Evolutionary conservation across 2,113 vertebrate species (phyloP).

Genomic region (Trinectes maculatus): DNA sequence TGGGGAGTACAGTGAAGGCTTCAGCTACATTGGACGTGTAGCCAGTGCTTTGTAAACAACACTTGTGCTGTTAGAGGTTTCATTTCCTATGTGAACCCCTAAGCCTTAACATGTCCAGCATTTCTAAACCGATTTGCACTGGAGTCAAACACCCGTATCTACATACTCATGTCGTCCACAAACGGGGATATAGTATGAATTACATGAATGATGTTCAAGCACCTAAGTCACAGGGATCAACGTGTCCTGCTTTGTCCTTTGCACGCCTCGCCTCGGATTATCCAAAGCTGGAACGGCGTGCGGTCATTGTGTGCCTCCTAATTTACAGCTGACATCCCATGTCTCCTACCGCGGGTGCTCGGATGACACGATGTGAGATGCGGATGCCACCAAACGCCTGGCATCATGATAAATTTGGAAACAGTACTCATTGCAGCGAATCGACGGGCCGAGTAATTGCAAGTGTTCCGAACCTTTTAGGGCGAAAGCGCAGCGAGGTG

Average conservation of each 20-base stretch:
- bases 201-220: slow-evolving; percentile 55
- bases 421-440: slow-evolving; percentile 55
- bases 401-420: slow-evolving; percentile 69
- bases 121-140: slow-evolving; percentile 38
- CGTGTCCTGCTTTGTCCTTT: slow-evolving; percentile 58
- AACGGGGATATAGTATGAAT: slow-evolving; percentile 37
- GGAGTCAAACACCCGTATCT: slow-evolving; percentile 10
- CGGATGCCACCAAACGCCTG: slow-evolving; percentile 54
- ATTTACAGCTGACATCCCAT: slow-evolving; percentile 72
- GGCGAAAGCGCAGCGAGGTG: slow-evolving; percentile 43
- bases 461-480: slow-evolving; percentile 67
- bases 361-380: slow-evolving; percentile 47
- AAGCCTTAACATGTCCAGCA: slow-evolving; percentile 8
- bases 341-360: slow-evolving; percentile 58
- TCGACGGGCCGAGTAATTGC: slow-evolving; percentile 67
- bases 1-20: neutral
- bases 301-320: slow-evolving; percentile 64
- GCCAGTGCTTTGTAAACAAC: neutral
- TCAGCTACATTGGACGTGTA: neutral
- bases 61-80: neutral
- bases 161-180: slow-evolving; percentile 18
- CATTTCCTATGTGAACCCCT: slow-evolving; percentile 26
- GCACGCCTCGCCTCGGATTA: slow-evolving; percentile 58
- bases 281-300: slow-evolving; percentile 58
- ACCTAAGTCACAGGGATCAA: slow-evolving; percentile 55